These are phyloP conservation scores for Orthosia gracilis DNA, from an alignment of 2,888 invertebrate species.

Conservation along the genomic window DNA sequence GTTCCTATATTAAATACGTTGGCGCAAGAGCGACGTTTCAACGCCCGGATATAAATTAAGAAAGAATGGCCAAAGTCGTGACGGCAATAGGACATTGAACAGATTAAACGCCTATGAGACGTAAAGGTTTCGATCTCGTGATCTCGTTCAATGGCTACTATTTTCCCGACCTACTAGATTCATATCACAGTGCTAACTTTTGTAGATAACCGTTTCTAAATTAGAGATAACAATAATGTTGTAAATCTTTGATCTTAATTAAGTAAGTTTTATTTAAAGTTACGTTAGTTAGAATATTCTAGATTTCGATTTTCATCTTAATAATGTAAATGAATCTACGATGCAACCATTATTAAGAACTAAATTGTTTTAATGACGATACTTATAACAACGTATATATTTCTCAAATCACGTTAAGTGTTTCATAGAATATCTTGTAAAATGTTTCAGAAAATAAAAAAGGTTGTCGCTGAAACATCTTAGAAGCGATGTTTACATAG, in stretches of 20 bases:
- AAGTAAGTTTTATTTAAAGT: neutral
- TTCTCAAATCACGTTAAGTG: conserved; percentile 24
- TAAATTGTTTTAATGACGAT: conserved; percentile 15
- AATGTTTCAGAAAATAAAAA: conserved; percentile 42
- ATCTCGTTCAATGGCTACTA: conserved; percentile 68
- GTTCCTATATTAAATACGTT: conserved; percentile 50
- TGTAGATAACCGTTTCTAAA: conserved; percentile 42
- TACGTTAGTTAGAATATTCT: neutral
- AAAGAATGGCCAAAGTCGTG: conserved; percentile 86
- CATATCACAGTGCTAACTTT: conserved; percentile 51
- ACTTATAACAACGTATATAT: conserved; percentile 15
- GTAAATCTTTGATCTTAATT: neutral
- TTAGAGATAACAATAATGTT: conserved; percentile 13
- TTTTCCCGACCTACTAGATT: conserved; percentile 60
- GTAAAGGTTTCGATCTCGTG: conserved; percentile 75
- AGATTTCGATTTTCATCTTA: neutral
- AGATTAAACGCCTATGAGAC: conserved; percentile 84
- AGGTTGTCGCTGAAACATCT: conserved; percentile 24
- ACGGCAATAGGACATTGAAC: conserved; percentile 86
- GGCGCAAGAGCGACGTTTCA: conserved; percentile 55
- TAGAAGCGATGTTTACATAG: conserved; percentile 29
- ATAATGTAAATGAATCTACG: conserved; percentile 1
- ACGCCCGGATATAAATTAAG: conserved; percentile 82
- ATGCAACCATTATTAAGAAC: conserved; percentile 1
- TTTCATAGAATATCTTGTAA: conserved; percentile 39